These are phyloP conservation scores for Emys orbicularis DNA, from an alignment of 2,797 vertebrate species.

Conservation along the genomic window DNA sequence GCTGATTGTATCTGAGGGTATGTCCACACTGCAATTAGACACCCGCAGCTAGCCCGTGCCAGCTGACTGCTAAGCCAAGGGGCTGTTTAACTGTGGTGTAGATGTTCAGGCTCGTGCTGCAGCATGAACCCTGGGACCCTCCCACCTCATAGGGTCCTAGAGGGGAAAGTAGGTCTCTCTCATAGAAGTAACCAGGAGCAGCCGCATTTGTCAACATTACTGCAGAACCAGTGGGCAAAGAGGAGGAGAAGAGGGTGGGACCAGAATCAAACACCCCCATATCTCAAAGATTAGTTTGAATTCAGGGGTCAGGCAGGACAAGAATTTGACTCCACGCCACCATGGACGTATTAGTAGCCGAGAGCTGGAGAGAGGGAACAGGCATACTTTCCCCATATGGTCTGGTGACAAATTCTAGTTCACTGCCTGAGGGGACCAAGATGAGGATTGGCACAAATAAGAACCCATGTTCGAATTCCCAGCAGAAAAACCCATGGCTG, in stretches of 20 bases:
- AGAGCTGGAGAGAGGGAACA: fast-evolving
- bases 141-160: neutral
- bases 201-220: neutral
- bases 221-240: neutral
- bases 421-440: neutral
- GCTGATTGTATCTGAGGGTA: neutral
- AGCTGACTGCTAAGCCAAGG: neutral
- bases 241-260: neutral
- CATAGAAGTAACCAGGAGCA: neutral
- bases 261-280: neutral
- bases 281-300: slow-evolving; percentile 15
- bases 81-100: neutral
- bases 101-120: neutral
- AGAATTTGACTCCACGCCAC: neutral
- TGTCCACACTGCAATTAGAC: too few relatives aligned
- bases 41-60: neutral
- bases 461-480: neutral
- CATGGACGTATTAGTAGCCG: neutral
- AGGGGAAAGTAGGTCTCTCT: neutral
- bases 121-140: neutral
- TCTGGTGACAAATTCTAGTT: neutral
- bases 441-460: neutral
- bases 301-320: neutral
- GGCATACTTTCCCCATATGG: neutral
- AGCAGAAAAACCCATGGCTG: neutral